These are phyloP conservation scores for Stramonita haemastoma DNA, from an alignment of 2,888 invertebrate species.

Conservation along the genomic window DNA sequence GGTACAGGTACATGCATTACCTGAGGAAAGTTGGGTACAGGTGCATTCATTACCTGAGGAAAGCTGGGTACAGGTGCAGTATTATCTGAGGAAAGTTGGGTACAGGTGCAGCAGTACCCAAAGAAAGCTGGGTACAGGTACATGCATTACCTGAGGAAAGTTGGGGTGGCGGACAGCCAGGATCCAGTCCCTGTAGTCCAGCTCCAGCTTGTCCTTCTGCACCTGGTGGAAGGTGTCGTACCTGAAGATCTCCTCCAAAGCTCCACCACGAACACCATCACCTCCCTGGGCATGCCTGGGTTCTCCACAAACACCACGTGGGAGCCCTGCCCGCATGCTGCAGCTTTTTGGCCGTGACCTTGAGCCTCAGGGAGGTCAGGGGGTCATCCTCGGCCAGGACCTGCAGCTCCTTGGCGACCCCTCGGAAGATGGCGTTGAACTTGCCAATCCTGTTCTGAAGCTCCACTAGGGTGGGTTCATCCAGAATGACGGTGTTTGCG, in stretches of 20 bases:
- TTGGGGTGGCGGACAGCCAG: conserved; percentile 53
- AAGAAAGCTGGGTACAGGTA: too few relatives aligned
- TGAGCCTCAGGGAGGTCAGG: conserved; percentile 45
- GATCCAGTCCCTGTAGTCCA: conserved; percentile 60
- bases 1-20: too few relatives aligned
- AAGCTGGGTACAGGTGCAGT: not conserved
- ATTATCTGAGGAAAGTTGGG: too few relatives aligned
- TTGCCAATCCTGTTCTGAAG: conserved; percentile 46
- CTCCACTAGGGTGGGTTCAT: conserved; percentile 46
- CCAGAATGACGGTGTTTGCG: conserved; percentile 49
- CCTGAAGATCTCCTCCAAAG: conserved; percentile 54
- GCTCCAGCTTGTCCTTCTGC: conserved; percentile 50
- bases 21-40: too few relatives aligned
- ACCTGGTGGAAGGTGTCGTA: conserved; percentile 31
- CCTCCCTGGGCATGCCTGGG: conserved; percentile 27
- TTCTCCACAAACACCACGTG: conserved; percentile 38
- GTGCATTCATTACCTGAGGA: too few relatives aligned
- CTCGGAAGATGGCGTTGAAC: conserved; percentile 54
- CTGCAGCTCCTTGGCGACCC: conserved; percentile 10
- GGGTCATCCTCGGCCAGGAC: conserved; percentile 39
- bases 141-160: conserved; percentile 43
- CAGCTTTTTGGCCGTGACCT: conserved; percentile 53
- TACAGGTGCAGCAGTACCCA: too few relatives aligned
- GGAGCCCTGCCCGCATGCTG: conserved; percentile 43
- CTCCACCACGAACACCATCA: conserved; percentile 47